Evolutionary conservation across 2,888 invertebrate genomes (phyloP).

Genomic region (Axea sp.): DNA sequence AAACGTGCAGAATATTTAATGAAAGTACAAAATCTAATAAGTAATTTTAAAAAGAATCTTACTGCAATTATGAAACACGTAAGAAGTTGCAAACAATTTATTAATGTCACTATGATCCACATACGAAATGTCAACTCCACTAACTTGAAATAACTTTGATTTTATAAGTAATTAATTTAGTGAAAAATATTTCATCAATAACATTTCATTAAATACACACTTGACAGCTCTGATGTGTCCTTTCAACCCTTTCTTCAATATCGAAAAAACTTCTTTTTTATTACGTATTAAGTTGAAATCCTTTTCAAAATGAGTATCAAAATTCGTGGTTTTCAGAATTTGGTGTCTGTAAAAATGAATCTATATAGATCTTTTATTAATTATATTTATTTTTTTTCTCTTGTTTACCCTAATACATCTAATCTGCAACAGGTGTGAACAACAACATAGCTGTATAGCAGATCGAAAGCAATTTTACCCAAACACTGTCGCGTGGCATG

Average conservation of each 20-base stretch:
- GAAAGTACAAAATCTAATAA: too few relatives aligned
- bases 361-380: neutral
- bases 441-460: constrained; percentile 17
- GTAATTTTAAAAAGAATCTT: too few relatives aligned
- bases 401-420: constrained; percentile 17
- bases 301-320: too few relatives aligned
- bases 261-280: neutral
- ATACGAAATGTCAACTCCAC: constrained; percentile 11
- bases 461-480: constrained; percentile 30
- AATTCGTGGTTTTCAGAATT: neutral
- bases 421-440: constrained; percentile 32
- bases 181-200: too few relatives aligned
- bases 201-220: neutral
- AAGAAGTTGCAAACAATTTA: constrained; percentile 13
- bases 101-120: constrained; percentile 14
- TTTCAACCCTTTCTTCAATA: neutral
- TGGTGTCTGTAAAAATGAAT: neutral
- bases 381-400: too few relatives aligned
- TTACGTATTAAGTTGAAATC: too few relatives aligned
- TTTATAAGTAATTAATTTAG: too few relatives aligned
- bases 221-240: neutral
- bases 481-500: constrained; percentile 24
- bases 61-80: constrained; percentile 13
- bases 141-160: constrained; percentile 13
- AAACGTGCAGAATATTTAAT: too few relatives aligned